Evolutionary conservation across 2,113 vertebrate genomes (phyloP), one percentile per base, ranked within the genome.

Genomic region (Archocentrus centrarchus): DNA sequence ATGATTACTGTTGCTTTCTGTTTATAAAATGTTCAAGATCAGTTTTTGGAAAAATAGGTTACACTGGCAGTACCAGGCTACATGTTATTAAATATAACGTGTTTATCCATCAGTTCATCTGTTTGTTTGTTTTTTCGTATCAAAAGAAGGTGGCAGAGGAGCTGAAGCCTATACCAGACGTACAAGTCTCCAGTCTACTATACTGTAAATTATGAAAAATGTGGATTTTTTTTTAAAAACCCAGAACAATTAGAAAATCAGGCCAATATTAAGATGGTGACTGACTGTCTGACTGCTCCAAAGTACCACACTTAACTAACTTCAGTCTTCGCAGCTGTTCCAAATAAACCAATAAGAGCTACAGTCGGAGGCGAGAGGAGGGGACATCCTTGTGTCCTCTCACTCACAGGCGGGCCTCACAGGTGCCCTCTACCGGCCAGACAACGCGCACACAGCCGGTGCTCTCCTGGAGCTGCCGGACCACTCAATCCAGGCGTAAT

Each of bases 341-440:
- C 44, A 58, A 35, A 86, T 64, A 18, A 83, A 44, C 75, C 66
- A 60, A 60, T 8, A 24, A 50, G 53, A 79, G 60, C 27, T 39
- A 15, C 79, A 17, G 47, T 20, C 3, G 27, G 62, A 63, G 17
- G 62, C 60, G n/a, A 84, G 73, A 83, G 89, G 84, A 85, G 82
- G 84, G 13, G 73, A 77, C 53, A 57, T 53, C 80, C 20, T 77
- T 27, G 57, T 58, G 55, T 76, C 77, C n/a, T 47, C 57, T 78
- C 73, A 0, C 79, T 81, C 77, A 20, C 64, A 75, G 37, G 27
- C 68, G 66, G 90, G 44, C 60, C 89, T 80, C 91, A 78, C 53
- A 57, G 6, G 79, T 83, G 89, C 95, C 95, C 94, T 95, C 95
- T 95, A 90, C 88, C 86, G 93, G 93, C 39, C 89, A 86, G 63